These are phyloP conservation scores for Phyto melanocephala DNA, from an alignment of 2,888 invertebrate species.

Conservation along the genomic window DNA sequence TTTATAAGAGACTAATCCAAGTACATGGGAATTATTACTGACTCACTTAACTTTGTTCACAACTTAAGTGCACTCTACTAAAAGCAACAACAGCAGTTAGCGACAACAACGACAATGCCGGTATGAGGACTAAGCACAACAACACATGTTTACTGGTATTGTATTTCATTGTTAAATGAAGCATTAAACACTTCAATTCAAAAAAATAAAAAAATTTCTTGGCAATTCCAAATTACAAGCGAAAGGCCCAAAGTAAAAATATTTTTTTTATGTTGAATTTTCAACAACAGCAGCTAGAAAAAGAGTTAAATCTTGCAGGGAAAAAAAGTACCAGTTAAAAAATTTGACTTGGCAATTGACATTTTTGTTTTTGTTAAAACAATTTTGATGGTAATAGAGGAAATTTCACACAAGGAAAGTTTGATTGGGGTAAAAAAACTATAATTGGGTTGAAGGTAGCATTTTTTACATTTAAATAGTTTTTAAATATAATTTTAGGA, in stretches of 20 bases:
- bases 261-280: background rate
- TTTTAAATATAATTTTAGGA: too few relatives aligned
- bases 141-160: conserved; percentile 56
- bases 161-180: conserved; percentile 60
- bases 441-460: too few relatives aligned
- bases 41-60: conserved; percentile 46
- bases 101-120: background rate
- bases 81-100: conserved; percentile 8
- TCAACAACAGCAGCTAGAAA: background rate
- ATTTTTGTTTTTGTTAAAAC: background rate
- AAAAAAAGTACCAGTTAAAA: background rate
- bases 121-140: conserved; percentile 28
- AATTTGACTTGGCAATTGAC: background rate
- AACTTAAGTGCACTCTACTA: conserved; percentile 21
- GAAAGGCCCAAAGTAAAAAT: background rate
- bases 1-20: background rate
- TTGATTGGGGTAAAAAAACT: background rate
- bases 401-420: background rate
- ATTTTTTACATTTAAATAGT: too few relatives aligned
- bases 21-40: conserved; percentile 44
- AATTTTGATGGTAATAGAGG: background rate
- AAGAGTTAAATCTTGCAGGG: conserved; percentile 17
- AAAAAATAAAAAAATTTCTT: conserved; percentile 9
- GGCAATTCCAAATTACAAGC: conserved; percentile 36
- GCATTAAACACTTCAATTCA: conserved; percentile 57